Base-by-base conservation (phyloP, 2,888 invertebrate species). In the Mythimna vitellina region DNA sequence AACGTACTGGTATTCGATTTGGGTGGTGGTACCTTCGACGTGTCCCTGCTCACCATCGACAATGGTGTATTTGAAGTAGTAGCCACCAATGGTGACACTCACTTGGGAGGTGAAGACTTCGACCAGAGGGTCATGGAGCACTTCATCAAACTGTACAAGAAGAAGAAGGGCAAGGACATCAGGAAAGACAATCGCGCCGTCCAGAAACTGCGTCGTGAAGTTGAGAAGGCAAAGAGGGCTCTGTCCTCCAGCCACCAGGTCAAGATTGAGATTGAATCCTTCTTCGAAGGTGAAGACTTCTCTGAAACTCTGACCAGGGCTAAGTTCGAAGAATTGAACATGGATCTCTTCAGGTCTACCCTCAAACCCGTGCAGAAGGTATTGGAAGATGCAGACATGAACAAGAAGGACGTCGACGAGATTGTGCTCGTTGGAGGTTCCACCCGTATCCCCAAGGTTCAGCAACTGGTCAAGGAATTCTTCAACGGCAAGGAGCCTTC, bases 21-120 rank as follows among this genome's bases (percentile, higher is more conserved):
- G 95, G 99, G 99, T 90, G 99, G 99, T 93, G 99, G 99, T 95
- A 99, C 99, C 83, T 99, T 99, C 91, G 99, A 99, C 95, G 99
- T 99, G 25, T 99, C 99, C 54, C 97, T 99, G 29, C 97, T 99
- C 68, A 99, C 99, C 82, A 99, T 99, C 91, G 99, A 99, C 92
- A 99, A 99, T 89, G 99, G 99, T 68, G 99, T 99, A 9, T 99
- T 99, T 93, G 99, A 99, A 96, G 98, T 98, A 66, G 98, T 98
- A 0, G 98, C 99, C 1, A 99, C 99, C 80, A 98, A 98, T 91
- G 99, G 99, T 89, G 99, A 99, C 93, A 99, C 99, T 87, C 99
- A 99, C 94, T 97, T 99, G 96, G 99, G 99, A 90, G 99, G 99
- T 93, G 99, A 99, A 96, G 99, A 99, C 96, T 99, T 99, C 94